phyloP scores from a whole-genome alignment of 35 echinoderm and acorn worm genomes.

The Anneissia japonica region DNA sequence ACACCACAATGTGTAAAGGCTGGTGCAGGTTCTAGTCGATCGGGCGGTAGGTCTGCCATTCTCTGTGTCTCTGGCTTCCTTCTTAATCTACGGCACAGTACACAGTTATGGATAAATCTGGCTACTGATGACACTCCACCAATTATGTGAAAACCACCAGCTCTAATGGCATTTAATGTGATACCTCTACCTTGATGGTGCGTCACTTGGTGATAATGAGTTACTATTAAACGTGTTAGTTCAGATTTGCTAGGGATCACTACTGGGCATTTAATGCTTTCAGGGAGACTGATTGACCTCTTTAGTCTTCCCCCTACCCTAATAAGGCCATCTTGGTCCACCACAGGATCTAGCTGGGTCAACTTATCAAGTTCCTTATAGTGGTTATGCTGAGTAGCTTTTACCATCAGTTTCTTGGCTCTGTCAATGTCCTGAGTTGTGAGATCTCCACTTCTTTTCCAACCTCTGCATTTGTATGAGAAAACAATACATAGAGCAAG shows the following conservation, averaged over 20 bases:
- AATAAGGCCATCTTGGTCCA: slow-evolving; percentile 49
- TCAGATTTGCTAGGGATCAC: slow-evolving; percentile 33
- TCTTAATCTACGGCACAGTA: neutral
- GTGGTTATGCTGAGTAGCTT: slow-evolving; percentile 5
- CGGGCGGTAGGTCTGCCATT: slow-evolving; percentile 47
- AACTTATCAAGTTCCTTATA: neutral
- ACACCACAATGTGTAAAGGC: slow-evolving; percentile 44
- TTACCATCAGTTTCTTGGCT: slow-evolving; percentile 24
- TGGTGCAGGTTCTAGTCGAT: slow-evolving; percentile 10
- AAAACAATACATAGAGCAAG: slow-evolving; percentile 21
- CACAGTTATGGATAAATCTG: neutral
- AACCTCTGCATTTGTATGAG: slow-evolving; percentile 17
- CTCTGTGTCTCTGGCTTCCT: slow-evolving; percentile 18
- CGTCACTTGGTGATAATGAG: slow-evolving; percentile 35
- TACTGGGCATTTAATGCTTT: slow-evolving; percentile 38
- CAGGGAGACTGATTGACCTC: slow-evolving; percentile 16
- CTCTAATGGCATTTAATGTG: neutral
- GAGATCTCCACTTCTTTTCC: neutral
- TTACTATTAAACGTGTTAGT: slow-evolving; percentile 45
- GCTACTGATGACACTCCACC: neutral
- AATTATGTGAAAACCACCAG: neutral
- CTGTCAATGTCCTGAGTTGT: slow-evolving; percentile 9
- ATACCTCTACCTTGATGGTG: slow-evolving; percentile 52
- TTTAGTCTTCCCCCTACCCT: slow-evolving; percentile 64
- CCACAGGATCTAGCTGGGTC: slow-evolving; percentile 33